A percentile compares a stretch with the other conserved stretches of the same genome.
Conservation (phyloP, 2,113 vertebrate genomes). For the Sitta europaea region DNA sequence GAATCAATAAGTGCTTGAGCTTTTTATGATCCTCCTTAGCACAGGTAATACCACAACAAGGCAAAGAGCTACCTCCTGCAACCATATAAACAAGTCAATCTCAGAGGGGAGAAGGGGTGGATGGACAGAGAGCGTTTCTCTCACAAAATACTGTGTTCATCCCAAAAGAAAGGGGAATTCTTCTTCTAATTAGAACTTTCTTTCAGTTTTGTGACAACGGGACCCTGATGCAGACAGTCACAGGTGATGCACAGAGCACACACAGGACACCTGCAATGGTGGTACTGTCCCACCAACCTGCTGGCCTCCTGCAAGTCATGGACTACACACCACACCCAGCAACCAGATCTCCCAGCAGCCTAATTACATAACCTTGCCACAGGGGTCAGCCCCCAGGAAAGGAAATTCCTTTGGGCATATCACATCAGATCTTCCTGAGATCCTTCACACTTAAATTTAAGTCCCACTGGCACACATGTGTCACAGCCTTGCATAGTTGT, state of each 20-base stretch:
- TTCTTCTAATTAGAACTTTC: not conserved
- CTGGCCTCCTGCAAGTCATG: not conserved
- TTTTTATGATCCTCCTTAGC: not conserved
- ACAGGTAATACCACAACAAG: not conserved
- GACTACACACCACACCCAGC: rapidly evolving
- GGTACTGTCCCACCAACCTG: no score
- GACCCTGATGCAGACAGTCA: not conserved
- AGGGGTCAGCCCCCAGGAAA: not conserved
- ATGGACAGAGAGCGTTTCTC: not conserved
- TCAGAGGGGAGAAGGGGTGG: not conserved
- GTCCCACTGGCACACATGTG: not conserved
- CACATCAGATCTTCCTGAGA: not conserved
- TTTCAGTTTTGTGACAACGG: not conserved
- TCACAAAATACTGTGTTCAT: not conserved
- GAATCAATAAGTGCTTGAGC: not conserved
- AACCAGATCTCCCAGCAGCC: not conserved
- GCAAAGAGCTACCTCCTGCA: not conserved
- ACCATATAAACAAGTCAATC: not conserved
- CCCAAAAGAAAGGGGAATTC: not conserved
- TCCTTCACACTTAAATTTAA: not conserved
- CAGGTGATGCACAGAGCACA: not conserved
- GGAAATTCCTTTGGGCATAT: not conserved
- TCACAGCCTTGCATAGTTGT: not conserved
- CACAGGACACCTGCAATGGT: not conserved
- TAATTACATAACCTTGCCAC: not conserved